Evolutionary conservation across 64 coral and sea anemone genomes (phyloP).

Genomic region (Pocillopora damicornis): DNA sequence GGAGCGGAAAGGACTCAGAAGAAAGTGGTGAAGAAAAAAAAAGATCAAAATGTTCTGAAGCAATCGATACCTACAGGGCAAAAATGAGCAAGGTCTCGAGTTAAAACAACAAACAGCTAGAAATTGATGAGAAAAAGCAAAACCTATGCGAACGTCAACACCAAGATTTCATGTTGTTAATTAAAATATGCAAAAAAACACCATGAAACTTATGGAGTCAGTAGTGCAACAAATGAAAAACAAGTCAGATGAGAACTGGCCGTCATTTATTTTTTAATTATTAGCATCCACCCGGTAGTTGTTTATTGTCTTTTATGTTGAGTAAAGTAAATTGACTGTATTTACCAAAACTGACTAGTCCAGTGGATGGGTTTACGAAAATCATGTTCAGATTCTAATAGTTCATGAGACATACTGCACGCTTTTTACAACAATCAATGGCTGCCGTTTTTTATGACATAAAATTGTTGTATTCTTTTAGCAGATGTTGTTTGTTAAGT

Average conservation of each 20-base stretch:
- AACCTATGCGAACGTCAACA: background rate
- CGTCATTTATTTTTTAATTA: background rate
- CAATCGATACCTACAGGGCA: slow-evolving; percentile 37
- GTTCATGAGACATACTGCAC: too few species aligned
- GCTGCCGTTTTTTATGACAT: too few species aligned
- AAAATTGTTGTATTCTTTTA: too few species aligned
- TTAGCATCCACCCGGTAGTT: too few species aligned
- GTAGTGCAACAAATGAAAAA: background rate
- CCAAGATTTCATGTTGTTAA: background rate
- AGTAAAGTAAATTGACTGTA: too few species aligned
- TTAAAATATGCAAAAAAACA: slow-evolving; percentile 13
- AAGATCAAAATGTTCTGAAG: slow-evolving; percentile 41
- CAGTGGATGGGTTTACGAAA: too few species aligned
- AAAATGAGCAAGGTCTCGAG: slow-evolving; percentile 40
- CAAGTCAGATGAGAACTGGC: background rate
- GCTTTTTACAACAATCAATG: too few species aligned
- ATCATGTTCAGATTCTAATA: too few species aligned
- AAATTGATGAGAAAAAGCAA: slow-evolving; percentile 28
- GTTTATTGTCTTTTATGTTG: too few species aligned
- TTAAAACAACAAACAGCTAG: slow-evolving; percentile 27
- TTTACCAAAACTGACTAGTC: too few species aligned
- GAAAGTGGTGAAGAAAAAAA: slow-evolving; percentile 7
- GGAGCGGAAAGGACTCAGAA: slow-evolving; percentile 33
- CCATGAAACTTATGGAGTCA: slow-evolving; percentile 22
- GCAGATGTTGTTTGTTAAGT: too few species aligned